Evolutionary conservation across 2,113 vertebrate species (phyloP).

Genomic region (Eira barbara): DNA sequence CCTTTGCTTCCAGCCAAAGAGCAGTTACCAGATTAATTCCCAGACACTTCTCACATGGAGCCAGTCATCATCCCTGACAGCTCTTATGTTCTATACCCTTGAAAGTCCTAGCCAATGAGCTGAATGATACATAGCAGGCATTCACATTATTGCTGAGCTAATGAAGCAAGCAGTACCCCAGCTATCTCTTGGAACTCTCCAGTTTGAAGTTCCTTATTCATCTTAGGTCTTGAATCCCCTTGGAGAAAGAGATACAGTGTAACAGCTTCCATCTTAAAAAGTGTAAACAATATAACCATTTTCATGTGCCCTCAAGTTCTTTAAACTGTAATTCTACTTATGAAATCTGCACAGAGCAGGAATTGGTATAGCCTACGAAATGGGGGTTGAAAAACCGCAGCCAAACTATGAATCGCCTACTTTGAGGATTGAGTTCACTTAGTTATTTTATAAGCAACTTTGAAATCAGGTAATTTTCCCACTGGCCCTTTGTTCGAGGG

Average conservation of each 20-base stretch:
- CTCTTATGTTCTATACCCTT: neutral
- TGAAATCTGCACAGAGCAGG: constrained; percentile 9
- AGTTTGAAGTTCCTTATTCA: neutral
- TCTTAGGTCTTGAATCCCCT: neutral
- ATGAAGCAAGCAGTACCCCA: neutral
- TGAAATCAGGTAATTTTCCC: neutral
- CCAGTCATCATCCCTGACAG: neutral
- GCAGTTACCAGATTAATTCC: constrained; percentile 22
- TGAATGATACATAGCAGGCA: neutral
- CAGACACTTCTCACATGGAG: neutral
- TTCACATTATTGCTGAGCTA: neutral
- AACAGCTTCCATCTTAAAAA: constrained; percentile 20
- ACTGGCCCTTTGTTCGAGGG: neutral
- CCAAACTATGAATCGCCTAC: neutral
- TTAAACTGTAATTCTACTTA: constrained; percentile 27
- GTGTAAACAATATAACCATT: neutral
- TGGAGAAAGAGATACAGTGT: neutral
- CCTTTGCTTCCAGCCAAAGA: constrained; percentile 18
- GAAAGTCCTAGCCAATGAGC: neutral
- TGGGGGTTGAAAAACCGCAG: neutral
- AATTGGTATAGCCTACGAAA: neutral
- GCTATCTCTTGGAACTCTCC: neutral
- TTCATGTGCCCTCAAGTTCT: neutral
- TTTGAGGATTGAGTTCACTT: neutral
- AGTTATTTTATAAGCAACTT: neutral